Evolutionary conservation across 2,113 vertebrate genomes (phyloP).

Genomic region (Trachemys scripta): DNA sequence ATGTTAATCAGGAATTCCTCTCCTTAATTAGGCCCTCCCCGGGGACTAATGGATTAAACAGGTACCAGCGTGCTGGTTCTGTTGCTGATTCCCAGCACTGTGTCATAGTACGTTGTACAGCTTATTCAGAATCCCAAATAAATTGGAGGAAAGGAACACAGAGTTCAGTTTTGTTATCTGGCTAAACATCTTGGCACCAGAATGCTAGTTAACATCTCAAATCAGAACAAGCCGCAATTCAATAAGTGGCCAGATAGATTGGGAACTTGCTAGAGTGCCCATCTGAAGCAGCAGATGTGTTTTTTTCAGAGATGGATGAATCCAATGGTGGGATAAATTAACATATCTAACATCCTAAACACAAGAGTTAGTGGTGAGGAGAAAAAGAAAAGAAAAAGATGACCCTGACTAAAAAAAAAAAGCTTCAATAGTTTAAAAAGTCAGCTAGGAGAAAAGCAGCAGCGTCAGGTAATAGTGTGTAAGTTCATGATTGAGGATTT

Average conservation of each 20-base stretch:
- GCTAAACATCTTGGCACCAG: not conserved
- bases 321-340: not conserved
- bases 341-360: not conserved
- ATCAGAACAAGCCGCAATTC: not conserved
- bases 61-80: not conserved
- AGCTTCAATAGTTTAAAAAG: constrained; percentile 37
- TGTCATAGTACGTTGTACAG: not conserved
- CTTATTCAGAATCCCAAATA: not conserved
- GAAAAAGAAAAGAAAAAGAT: not conserved
- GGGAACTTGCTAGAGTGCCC: not conserved
- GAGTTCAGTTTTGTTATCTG: not conserved
- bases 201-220: not conserved
- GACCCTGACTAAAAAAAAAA: constrained; percentile 2
- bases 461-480: constrained; percentile 7
- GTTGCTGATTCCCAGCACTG: not conserved
- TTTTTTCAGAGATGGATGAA: not conserved
- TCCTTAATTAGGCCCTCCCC: not conserved
- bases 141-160: not conserved
- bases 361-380: not conserved
- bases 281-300: not conserved
- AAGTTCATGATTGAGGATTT: constrained; percentile 36
- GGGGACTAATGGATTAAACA: not conserved
- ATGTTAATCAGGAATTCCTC: not conserved
- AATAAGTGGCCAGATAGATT: not conserved
- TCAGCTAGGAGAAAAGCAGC: constrained; percentile 6